Conservation (phyloP, 23 tunicate species). For the Trididemnum miniatum region DNA sequence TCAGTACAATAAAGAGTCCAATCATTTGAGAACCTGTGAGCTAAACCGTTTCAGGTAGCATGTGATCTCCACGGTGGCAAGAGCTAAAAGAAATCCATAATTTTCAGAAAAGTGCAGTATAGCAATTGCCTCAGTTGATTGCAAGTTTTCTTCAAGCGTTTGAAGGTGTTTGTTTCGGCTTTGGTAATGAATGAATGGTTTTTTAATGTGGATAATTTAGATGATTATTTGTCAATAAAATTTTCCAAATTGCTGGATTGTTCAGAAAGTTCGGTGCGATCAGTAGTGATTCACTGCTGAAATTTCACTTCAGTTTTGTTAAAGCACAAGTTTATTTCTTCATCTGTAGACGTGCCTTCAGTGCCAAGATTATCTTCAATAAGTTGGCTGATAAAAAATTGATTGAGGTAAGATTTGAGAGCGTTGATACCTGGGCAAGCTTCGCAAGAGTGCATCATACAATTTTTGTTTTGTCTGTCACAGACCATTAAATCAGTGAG, state of each 20-base stretch:
- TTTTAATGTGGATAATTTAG: neutral
- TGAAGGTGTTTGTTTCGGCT: conserved; percentile 25
- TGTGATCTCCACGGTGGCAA: too few species aligned
- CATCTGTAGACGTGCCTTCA: too few species aligned
- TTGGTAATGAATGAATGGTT: conserved; percentile 35
- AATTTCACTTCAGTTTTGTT: neutral
- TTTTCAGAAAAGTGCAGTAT: conserved; percentile 23
- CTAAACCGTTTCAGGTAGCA: too few species aligned
- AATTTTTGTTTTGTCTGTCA: conserved; percentile 17
- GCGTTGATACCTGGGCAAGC: conserved; percentile 19
- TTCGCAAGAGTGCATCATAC: conserved; percentile 19
- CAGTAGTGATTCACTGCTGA: conserved; percentile 24
- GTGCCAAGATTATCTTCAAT: conserved; percentile 14
- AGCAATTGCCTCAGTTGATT: too few species aligned
- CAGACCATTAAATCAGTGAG: too few species aligned
- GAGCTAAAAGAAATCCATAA: conserved; percentile 4
- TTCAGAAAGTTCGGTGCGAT: too few species aligned
- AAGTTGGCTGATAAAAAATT: neutral
- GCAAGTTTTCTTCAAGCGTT: neutral
- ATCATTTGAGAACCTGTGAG: too few species aligned
- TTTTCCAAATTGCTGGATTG: conserved; percentile 15
- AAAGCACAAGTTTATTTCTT: too few species aligned
- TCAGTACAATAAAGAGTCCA: too few species aligned
- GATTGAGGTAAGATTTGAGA: neutral
- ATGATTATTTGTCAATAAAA: conserved; percentile 4